A percentile compares a stretch with the other conserved stretches of the same genome.
Conservation (phyloP, 2,797 vertebrate genomes). For the Danio tinwini region DNA sequence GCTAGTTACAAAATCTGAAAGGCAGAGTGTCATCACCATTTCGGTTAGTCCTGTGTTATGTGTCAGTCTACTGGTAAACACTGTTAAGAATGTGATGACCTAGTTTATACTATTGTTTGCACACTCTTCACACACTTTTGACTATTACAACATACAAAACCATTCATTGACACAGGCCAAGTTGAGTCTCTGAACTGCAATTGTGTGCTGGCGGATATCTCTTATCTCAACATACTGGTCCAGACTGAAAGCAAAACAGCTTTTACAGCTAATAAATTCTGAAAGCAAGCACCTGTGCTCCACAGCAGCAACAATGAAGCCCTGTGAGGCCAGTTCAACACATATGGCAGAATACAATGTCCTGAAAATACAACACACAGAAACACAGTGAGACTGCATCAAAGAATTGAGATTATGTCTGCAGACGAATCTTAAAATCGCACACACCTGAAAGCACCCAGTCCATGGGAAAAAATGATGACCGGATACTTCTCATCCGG, state of each 20-base stretch:
- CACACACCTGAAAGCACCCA: constrained; percentile 93
- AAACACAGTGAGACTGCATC: background rate
- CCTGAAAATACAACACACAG: constrained; percentile 74
- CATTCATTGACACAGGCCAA: constrained; percentile 6
- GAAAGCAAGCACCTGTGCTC: constrained; percentile 88
- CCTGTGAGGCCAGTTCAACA: constrained; percentile 90
- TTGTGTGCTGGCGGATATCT: background rate
- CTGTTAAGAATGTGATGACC: constrained; percentile 82
- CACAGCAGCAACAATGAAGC: constrained; percentile 92
- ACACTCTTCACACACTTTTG: constrained; percentile 59
- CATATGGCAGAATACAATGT: constrained; percentile 95
- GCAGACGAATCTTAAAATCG: background rate
- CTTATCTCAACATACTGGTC: background rate
- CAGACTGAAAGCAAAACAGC: background rate
- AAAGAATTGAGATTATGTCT: constrained; percentile 2
- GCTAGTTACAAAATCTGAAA: background rate
- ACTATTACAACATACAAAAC: constrained; percentile 66
- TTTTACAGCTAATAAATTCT: constrained; percentile 16
- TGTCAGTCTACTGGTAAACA: constrained; percentile 68
- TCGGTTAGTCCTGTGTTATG: constrained; percentile 66
- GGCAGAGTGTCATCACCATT: background rate
- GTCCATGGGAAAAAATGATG: constrained; percentile 92
- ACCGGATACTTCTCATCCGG: constrained; percentile 87
- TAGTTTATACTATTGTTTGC: constrained; percentile 76
- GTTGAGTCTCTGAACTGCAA: background rate